A percentile compares a stretch with the other conserved stretches of the same genome.
phyloP scores from a whole-genome alignment of 2,888 invertebrate genomes.

The Tenodera sinensis region DNA sequence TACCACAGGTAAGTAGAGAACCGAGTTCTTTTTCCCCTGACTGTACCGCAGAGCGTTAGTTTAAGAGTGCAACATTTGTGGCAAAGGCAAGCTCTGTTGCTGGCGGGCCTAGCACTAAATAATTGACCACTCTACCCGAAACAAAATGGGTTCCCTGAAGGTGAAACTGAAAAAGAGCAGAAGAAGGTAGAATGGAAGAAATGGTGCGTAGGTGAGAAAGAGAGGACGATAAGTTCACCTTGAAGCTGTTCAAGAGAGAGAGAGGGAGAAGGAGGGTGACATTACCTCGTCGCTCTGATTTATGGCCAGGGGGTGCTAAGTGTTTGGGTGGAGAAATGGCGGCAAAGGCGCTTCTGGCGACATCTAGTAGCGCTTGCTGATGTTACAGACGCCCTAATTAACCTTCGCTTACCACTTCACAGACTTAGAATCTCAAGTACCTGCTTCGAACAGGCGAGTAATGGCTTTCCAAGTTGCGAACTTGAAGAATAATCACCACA shows the following conservation, averaged over 20 bases:
- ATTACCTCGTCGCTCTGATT: slow-evolving; percentile 4
- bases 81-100: background rate
- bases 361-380: background rate
- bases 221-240: background rate
- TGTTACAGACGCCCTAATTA: background rate
- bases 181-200: background rate
- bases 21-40: background rate
- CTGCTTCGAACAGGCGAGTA: background rate
- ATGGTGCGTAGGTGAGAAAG: background rate
- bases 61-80: background rate
- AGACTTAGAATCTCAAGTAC: background rate
- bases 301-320: background rate
- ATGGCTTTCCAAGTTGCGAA: background rate
- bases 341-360: background rate
- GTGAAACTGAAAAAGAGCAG: background rate
- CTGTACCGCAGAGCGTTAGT: background rate
- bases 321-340: background rate
- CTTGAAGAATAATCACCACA: background rate
- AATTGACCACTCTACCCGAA: slow-evolving; percentile 2
- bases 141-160: background rate
- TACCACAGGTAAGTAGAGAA: too few relatives aligned
- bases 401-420: background rate
- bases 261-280: background rate
- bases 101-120: background rate
- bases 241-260: background rate